Evolutionary conservation across 2,113 vertebrate genomes (phyloP).

Genomic region (Elanus axillaris): DNA sequence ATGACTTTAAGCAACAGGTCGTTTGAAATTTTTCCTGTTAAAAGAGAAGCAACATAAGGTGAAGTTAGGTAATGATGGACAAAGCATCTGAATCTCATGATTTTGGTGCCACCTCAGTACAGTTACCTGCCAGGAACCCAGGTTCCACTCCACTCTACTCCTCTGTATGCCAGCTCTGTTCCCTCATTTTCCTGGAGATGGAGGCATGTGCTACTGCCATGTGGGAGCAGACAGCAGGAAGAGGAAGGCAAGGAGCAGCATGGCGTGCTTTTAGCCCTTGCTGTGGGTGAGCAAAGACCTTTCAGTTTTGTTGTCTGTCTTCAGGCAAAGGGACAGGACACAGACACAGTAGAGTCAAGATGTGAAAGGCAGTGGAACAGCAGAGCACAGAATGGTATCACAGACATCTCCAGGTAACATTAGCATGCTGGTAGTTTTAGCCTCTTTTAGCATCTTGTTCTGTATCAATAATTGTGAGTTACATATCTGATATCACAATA

Average conservation of each 20-base stretch:
- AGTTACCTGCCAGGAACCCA: neutral
- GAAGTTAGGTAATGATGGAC: neutral
- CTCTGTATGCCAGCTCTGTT: neutral
- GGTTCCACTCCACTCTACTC: neutral
- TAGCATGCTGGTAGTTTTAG: neutral
- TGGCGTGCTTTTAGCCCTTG: neutral
- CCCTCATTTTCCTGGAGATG: neutral
- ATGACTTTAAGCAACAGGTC: neutral
- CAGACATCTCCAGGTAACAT: neutral
- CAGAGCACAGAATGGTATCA: neutral
- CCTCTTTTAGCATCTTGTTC: neutral
- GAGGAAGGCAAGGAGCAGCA: fast-evolving
- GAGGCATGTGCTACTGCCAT: neutral
- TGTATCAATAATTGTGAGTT: neutral
- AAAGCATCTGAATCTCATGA: neutral
- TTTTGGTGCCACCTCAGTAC: neutral
- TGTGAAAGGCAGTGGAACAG: neutral
- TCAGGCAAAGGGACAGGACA: neutral
- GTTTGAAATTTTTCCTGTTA: neutral
- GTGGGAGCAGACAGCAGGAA: neutral
- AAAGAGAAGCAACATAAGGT: neutral
- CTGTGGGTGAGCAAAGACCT: neutral
- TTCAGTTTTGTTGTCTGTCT: fast-evolving
- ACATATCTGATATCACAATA: neutral
- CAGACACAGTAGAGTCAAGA: neutral